Evolutionary conservation across 2,113 vertebrate species (phyloP), one percentile per base, ranked within the genome.

Genomic region (Meleagris gallopavo): DNA sequence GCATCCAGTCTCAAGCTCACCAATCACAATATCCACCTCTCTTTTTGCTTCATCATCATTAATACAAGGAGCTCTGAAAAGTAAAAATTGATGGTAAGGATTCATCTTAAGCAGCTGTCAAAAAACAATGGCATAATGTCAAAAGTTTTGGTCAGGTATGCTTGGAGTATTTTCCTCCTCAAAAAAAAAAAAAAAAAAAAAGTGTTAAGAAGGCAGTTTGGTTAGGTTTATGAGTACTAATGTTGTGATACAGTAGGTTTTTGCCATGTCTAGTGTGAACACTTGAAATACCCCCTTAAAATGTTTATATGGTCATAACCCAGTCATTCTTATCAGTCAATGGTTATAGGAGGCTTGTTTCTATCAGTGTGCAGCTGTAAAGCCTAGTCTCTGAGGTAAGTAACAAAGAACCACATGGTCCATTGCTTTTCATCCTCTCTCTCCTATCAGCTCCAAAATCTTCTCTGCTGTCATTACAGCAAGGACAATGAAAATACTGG

Each of bases 11-110:
- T 98, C 98, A 29, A 98, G 97, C 41, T 98, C 97, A 62, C 87
- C 83, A 76, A 89, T 65, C 9, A 77, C 90, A 50, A 77, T 75
- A 65, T 98, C 97, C 20, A 94, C 95, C 73, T 98, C 98, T 72
- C 66, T 97, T 36, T 95, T 96, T 27, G 83, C 95, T 89, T 99
- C 99, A 38, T 98, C 96, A 70, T 99, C 99, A 57, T 97, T 98
- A 86, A 99, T 98, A 88, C 99, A 99, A 13, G 98, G 96, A 40
- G 98, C 97, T 67, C 99, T 99, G 95, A 15, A 93, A 96, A 93
- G 55, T 13, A 52, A 86, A 54, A 89, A 70, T 45, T 88, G 5
- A 7, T 81, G 14, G 7, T 78, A 38, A 88, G 45, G 11, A 9
- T 62, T 14, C 52, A 29, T 67, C 10, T 70, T 83, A 74, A 88